These are phyloP conservation scores for Notothenia rossii DNA, from an alignment of 2,113 vertebrate genomes.

Conservation along the genomic window DNA sequence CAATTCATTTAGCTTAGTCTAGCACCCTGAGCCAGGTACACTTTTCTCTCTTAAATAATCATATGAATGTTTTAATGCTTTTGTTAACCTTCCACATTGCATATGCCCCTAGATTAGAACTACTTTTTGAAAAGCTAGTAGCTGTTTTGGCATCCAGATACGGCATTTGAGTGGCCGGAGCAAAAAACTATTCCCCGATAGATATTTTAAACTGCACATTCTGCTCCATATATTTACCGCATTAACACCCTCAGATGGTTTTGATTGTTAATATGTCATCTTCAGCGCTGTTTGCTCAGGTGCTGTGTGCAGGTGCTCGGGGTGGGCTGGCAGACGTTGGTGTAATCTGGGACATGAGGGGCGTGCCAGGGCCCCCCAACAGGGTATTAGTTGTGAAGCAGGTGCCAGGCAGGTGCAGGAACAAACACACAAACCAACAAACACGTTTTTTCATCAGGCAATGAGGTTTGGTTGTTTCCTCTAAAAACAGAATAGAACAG, in stretches of 20 bases:
- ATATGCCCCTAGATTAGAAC: neutral
- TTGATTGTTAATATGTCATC: neutral
- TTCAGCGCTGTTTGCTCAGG: conserved; percentile 12
- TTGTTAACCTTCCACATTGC: neutral
- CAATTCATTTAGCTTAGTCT: conserved; percentile 23
- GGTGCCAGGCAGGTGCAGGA: conserved; percentile 37
- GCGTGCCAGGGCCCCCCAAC: conserved; percentile 49
- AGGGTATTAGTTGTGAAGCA: conserved; percentile 19
- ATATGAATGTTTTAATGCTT: neutral
- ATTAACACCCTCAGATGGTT: neutral
- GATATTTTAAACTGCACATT: neutral
- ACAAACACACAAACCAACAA: conserved; percentile 2
- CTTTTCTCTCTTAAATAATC: neutral
- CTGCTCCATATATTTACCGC: neutral
- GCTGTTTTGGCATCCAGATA: no score
- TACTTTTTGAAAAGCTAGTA: neutral
- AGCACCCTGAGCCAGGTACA: neutral
- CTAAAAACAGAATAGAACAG: neutral
- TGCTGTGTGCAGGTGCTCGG: conserved; percentile 36
- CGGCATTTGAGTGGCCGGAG: neutral
- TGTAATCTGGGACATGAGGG: conserved; percentile 50
- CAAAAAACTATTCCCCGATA: neutral
- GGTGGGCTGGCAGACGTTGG: conserved; percentile 41
- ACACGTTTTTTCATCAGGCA: conserved; percentile 1
- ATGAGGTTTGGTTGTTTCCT: neutral